These are phyloP conservation scores for Strix uralensis DNA, from an alignment of 2,113 vertebrate genomes.

Conservation along the genomic window DNA sequence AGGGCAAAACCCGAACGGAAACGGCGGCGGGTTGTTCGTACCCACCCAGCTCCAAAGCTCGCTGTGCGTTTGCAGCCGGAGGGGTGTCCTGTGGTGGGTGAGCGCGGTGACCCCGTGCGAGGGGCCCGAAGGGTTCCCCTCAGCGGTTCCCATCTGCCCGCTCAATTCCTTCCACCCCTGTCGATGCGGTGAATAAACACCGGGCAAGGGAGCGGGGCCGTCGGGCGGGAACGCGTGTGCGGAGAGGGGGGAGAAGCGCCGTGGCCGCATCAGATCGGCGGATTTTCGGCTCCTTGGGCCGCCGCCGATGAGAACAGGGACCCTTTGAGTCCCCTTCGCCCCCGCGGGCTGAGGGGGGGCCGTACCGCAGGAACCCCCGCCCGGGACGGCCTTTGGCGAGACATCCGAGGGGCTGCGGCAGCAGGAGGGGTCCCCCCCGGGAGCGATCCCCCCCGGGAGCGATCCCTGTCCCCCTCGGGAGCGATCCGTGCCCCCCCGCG, in stretches of 20 bases:
- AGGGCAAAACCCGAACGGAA: not conserved
- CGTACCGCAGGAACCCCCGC: not conserved
- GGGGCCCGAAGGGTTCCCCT: not conserved
- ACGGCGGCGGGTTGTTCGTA: not conserved
- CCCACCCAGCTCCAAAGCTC: not conserved
- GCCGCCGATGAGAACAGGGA: not conserved
- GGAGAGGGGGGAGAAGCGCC: not conserved
- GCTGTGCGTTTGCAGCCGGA: not conserved
- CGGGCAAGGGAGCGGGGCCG: not conserved
- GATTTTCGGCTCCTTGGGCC: not conserved
- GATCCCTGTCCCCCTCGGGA: not conserved
- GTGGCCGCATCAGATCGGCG: fast-evolving
- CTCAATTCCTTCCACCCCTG: not conserved
- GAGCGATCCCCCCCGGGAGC: not conserved
- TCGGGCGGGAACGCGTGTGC: not conserved
- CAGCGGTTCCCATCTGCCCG: not conserved
- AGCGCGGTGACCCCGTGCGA: fast-evolving
- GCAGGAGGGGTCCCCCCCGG: not conserved
- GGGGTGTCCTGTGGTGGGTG: not conserved
- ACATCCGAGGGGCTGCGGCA: not conserved
- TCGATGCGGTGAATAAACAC: not conserved
- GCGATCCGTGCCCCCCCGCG: not conserved
- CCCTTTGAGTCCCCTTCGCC: not conserved
- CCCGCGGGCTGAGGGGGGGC: not conserved
- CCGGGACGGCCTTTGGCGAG: not conserved